Evolutionary conservation across 2,888 invertebrate genomes (phyloP), one percentile per base, ranked within the genome.

Genomic region (Pyrgus malvae): DNA sequence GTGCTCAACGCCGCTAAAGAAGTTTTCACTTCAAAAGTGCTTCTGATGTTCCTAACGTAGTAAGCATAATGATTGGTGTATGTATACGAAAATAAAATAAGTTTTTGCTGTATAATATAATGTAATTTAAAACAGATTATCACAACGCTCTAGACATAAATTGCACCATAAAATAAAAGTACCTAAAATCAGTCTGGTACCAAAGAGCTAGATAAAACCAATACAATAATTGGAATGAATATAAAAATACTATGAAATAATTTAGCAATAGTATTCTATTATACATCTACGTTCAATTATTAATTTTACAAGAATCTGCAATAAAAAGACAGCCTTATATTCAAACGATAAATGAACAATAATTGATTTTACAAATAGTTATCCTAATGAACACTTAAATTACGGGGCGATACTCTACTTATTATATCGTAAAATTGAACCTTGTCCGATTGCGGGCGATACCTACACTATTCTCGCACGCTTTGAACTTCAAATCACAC

Each of bases 181-280:
- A 90, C 89, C 89, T 82, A 78, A 90, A 90, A 90, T 90, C 89
- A 89, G 89, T 89, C 90, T 89, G 89, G 89, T 90, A 89, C 89
- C 81, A 80, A 87, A 83, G 80, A 82, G 82, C 81, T 85, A 84
- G 76, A 75, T 72, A 78, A 80, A 80, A 82, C 69, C 74, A 83
- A 85, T 53, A 31, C 23, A 78, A 74, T 76, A 78, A 38, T 74
- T 83, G 85, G 86, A 88, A 88, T 89, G 82, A 87, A 87, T 89
- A 89, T 83, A 89, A 88, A 82, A 89, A 90, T 89, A 89, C 86
- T 86, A 87, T 86, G 76, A 89, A 88, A 87, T 82, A 88, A 88
- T 87, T 89, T 88, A 80, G 85, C 80, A 83, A 83, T 86, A 82
- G 60, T 66, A 62, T 79, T 69, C 72, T 72, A 51, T 44, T 27